These are phyloP conservation scores for Geotrupes spiniger DNA, from an alignment of 2,888 invertebrate genomes.

Conservation along the genomic window DNA sequence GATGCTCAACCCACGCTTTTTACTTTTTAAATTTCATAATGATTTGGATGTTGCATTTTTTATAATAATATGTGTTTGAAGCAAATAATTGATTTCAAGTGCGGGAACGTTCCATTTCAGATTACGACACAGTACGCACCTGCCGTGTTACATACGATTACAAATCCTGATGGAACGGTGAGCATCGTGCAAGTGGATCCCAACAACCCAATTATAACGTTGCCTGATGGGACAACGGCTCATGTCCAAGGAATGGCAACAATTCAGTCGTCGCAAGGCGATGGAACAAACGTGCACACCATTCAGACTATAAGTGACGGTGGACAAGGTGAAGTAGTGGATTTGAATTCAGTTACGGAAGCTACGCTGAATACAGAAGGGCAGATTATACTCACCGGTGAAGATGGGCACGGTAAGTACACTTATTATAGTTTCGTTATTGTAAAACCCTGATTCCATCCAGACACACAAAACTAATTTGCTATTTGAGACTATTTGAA, in stretches of 20 bases:
- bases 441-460: not conserved
- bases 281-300: conserved; percentile 58
- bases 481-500: not conserved
- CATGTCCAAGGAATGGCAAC: conserved; percentile 82
- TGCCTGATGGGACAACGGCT: conserved; percentile 94
- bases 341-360: conserved; percentile 85
- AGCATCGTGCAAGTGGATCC: conserved; percentile 95
- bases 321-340: conserved; percentile 81
- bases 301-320: conserved; percentile 75
- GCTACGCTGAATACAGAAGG: conserved; percentile 90
- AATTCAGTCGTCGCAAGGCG: conserved; percentile 65
- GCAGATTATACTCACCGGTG: conserved; percentile 91
- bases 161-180: conserved; percentile 94
- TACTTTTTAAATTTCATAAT: not conserved
- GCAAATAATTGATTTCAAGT: not conserved
- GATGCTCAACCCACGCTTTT: not conserved
- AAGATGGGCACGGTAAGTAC: conserved; percentile 85
- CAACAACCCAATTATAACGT: conserved; percentile 88
- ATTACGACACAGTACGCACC: conserved; percentile 75
- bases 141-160: conserved; percentile 91
- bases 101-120: conserved; percentile 36
- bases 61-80: not conserved
- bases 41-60: not conserved
- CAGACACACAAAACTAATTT: not conserved
- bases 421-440: too few relatives aligned